These are phyloP conservation scores for Lithodes maja DNA, from an alignment of 2,888 invertebrate genomes.

Conservation along the genomic window DNA sequence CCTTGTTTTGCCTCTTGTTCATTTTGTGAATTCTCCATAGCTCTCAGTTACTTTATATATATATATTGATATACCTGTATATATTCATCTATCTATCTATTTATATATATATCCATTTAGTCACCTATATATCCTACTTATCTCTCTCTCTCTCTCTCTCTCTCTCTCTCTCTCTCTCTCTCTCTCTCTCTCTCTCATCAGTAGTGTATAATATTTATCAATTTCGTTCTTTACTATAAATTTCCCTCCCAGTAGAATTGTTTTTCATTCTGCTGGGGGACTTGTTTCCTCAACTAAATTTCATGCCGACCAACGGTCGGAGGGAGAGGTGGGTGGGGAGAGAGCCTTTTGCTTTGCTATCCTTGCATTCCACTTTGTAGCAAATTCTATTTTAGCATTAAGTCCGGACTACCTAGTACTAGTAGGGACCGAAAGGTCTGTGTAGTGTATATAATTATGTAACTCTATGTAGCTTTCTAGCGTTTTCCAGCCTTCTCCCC, in stretches of 20 bases:
- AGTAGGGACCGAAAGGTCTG: neutral
- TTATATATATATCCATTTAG: no score
- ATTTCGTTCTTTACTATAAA: no score
- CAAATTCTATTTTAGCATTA: neutral
- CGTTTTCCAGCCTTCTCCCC: neutral
- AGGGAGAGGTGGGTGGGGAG: neutral
- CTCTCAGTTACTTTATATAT: no score
- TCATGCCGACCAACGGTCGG: no score
- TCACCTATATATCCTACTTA: neutral
- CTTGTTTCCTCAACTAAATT: no score
- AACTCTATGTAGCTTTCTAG: neutral
- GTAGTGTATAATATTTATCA: neutral
- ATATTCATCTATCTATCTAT: no score
- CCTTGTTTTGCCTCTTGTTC: no score
- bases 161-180: slow-evolving; percentile 1
- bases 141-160: slow-evolving; percentile 1
- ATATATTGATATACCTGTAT: no score
- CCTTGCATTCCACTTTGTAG: neutral
- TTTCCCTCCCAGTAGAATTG: no score
- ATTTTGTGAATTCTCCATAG: no score
- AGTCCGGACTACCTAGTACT: neutral
- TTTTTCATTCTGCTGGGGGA: no score
- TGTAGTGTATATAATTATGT: neutral
- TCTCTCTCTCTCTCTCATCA: neutral
- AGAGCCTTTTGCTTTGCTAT: neutral